phyloP scores from a whole-genome alignment of 2,797 vertebrate species.

The Siniperca undulata region DNA sequence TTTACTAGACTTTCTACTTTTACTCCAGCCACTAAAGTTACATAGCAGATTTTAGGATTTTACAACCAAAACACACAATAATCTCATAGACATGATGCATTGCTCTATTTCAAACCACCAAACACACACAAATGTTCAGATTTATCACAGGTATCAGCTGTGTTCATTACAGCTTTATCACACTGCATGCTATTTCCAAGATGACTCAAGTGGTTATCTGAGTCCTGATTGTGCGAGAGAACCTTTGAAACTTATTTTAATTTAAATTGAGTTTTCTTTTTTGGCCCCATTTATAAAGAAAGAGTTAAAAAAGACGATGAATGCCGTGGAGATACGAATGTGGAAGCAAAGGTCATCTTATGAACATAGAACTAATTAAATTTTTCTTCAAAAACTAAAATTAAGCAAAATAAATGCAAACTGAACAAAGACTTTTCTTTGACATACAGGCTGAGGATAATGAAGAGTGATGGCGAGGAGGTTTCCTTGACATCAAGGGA shows the following conservation, averaged over 20 bases:
- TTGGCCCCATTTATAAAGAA: neutral
- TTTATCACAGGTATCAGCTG: neutral
- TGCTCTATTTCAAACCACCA: neutral
- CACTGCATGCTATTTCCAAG: constrained; percentile 33
- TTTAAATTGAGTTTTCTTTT: constrained; percentile 20
- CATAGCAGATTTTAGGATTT: neutral
- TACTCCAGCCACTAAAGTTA: neutral
- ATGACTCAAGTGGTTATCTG: constrained; percentile 22
- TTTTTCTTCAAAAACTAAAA: neutral
- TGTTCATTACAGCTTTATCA: constrained; percentile 2
- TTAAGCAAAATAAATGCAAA: constrained; percentile 2
- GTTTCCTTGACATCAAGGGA: constrained; percentile 16
- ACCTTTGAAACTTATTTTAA: constrained; percentile 38
- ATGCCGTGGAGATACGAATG: constrained; percentile 34
- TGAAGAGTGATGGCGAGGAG: neutral
- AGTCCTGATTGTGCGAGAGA: neutral
- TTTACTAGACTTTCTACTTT: neutral
- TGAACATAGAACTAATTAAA: constrained; percentile 30
- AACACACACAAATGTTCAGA: constrained; percentile 4
- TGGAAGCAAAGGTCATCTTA: constrained; percentile 29
- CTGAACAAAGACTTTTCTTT: constrained; percentile 19
- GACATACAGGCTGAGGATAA: neutral
- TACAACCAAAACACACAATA: neutral
- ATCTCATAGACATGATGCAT: neutral
- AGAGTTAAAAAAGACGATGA: constrained; percentile 28